Percentiles rank a stretch among this genome's conserved stretches.
Conservation (phyloP, 2,888 invertebrate species). For the Drosophila affinis region DNA sequence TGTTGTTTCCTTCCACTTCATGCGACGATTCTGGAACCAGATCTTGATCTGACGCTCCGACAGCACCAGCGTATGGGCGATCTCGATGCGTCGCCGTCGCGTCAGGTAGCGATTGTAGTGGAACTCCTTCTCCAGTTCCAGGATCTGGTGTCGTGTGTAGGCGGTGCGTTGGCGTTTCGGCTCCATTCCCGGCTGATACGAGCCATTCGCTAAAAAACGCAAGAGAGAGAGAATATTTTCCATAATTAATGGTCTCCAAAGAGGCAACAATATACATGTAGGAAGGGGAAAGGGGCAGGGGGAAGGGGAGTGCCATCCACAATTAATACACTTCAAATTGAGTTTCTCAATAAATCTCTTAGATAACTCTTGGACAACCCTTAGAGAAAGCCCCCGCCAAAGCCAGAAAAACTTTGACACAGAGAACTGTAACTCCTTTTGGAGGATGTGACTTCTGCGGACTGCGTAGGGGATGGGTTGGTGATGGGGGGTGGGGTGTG, state of each 20-base stretch:
- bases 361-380: slow-evolving; percentile 76
- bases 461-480: neutral
- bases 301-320: slow-evolving; percentile 53
- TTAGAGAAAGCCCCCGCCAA: slow-evolving; percentile 47
- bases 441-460: neutral
- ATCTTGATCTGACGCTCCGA: slow-evolving; percentile 96
- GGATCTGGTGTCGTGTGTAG: slow-evolving; percentile 98
- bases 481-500: slow-evolving; percentile 37
- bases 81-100: slow-evolving; percentile 96
- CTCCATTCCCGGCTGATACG: slow-evolving; percentile 96
- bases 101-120: slow-evolving; percentile 98
- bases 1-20: slow-evolving; percentile 93
- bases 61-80: slow-evolving; percentile 97
- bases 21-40: slow-evolving; percentile 93
- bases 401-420: slow-evolving; percentile 53
- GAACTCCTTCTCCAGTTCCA: slow-evolving; percentile 98
- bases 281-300: no score
- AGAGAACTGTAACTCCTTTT: neutral
- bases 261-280: no score
- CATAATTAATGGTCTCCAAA: slow-evolving; percentile 52
- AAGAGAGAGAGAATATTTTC: slow-evolving; percentile 15
- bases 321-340: slow-evolving; percentile 78
- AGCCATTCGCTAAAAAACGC: slow-evolving; percentile 90
- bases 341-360: slow-evolving; percentile 74
- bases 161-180: slow-evolving; percentile 98